phyloP scores from a whole-genome alignment of 2,113 vertebrate species.

The Halichoerus grypus region DNA sequence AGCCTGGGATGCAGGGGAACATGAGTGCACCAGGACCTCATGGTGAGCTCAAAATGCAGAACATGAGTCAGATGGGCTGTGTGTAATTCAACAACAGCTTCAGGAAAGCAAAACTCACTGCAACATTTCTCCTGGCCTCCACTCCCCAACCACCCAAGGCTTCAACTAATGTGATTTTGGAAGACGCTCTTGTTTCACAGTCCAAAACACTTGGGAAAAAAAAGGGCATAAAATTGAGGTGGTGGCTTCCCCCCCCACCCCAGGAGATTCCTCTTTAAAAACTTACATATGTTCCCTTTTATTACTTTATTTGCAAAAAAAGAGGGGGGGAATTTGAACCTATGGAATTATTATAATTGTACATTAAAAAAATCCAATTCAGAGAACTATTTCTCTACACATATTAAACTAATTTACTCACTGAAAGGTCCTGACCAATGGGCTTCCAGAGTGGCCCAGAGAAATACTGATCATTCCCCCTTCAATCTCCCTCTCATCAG shows the following conservation, averaged over 20 bases:
- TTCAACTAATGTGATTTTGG: slow-evolving; percentile 75
- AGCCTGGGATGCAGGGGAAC: accelerated
- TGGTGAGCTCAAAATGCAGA: neutral
- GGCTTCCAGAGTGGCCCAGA: slow-evolving; percentile 61
- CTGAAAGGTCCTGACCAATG: slow-evolving; percentile 63
- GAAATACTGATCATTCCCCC: slow-evolving; percentile 59
- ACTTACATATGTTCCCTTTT: slow-evolving; percentile 79
- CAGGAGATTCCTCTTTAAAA: slow-evolving; percentile 79
- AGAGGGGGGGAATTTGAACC: slow-evolving; percentile 60
- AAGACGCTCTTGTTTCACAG: slow-evolving; percentile 72
- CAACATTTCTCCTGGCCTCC: slow-evolving; percentile 56
- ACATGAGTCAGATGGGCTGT: slow-evolving; percentile 54
- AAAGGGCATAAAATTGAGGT: slow-evolving; percentile 60
- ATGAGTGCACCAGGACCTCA: accelerated
- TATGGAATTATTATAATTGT: slow-evolving; percentile 78
- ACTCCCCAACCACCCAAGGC: neutral
- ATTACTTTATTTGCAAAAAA: slow-evolving; percentile 81
- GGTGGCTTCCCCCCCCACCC: slow-evolving; percentile 30
- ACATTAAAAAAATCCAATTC: slow-evolving; percentile 65
- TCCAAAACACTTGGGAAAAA: slow-evolving; percentile 72
- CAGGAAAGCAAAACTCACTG: slow-evolving; percentile 25
- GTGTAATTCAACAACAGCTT: slow-evolving; percentile 62
- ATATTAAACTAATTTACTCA: slow-evolving; percentile 75
- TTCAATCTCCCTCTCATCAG: slow-evolving; percentile 56
- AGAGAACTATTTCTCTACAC: slow-evolving; percentile 40